Conservation (phyloP, 2,113 vertebrate species). For the Protobothrops mucrosquamatus region DNA sequence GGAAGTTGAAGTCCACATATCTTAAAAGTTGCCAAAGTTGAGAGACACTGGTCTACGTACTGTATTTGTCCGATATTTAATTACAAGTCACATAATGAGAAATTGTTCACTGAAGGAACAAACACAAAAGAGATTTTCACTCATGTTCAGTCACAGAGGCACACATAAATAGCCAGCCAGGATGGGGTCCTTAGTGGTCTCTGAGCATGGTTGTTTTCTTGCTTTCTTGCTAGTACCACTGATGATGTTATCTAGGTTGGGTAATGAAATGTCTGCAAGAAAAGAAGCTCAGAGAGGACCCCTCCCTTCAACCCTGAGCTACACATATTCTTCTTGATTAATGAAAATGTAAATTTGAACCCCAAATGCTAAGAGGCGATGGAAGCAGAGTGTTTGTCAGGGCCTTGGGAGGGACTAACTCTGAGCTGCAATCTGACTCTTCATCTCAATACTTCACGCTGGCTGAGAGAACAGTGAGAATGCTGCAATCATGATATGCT, state of each 20-base stretch:
- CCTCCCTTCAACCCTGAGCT: background rate
- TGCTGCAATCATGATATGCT: slow-evolving; percentile 7
- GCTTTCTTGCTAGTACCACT: too few relatives aligned
- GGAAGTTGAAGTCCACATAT: background rate
- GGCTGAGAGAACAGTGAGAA: background rate
- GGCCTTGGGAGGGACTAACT: background rate
- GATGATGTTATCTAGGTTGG: too few relatives aligned
- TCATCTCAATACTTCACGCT: background rate
- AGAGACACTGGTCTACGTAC: background rate
- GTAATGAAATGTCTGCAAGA: background rate
- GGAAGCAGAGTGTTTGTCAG: background rate
- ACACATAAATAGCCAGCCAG: background rate
- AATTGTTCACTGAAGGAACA: background rate
- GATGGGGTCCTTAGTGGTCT: background rate
- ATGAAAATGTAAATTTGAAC: background rate
- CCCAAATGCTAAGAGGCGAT: background rate
- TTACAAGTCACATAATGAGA: background rate
- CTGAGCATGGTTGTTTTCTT: background rate
- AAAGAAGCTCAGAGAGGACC: background rate
- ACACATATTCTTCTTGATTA: background rate
- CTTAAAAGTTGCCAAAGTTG: background rate
- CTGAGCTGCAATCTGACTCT: slow-evolving; percentile 11
- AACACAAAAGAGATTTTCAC: background rate
- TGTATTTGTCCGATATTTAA: background rate
- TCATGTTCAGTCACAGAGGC: background rate